Base-by-base conservation (phyloP, 1,140 invertebrate genomes). In the Muscidifurax raptorellus region DNA sequence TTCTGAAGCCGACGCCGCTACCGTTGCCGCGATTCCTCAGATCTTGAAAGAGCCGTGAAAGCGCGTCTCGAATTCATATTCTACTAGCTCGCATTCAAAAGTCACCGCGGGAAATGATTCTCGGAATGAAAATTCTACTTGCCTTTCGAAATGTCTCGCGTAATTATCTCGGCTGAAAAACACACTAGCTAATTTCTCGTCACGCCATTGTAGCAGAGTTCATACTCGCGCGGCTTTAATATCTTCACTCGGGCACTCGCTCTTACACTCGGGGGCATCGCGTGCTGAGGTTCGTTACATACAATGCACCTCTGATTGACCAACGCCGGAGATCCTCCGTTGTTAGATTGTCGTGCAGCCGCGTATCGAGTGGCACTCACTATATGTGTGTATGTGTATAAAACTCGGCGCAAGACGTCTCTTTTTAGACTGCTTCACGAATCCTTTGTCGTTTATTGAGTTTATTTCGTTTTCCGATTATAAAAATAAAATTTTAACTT, bases 291-390 rank as follows among this genome's bases (percentile, higher is more conserved):
- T 90, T 90, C 89, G 88, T 90, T 90, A 89, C 88, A 87, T 89
- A 90, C 90, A 91, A 91, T 91, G 90, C 90, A 86, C 80, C 86
- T 84, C 86, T 91, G 90, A 91, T 91, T 91, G 90, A 90, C 90
- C 90, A 87, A 88, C 86, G 87, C 40, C 25, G 44, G 27, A 90
- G 90, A 89, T 90, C 89, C 87, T 88, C 88, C 87, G 87, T 89
- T 86, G 88, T 86, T 87, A 86, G 85, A 87, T 88, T 86, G 87
- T 81, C 84, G 85, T 85, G 88, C 84, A 85, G 87, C 86, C 84
- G 86, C 86, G 83, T 88, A 90, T 89, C 87, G 87, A 87, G 87
- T 87, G 86, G 87, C 85, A 12, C 32, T 79, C 3, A 4, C 12
- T 22, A 12, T 9, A 12, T 28, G n/a, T n/a, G n/a, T n/a, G n/a